Evolutionary conservation across 1,140 invertebrate species (phyloP), one percentile per base, ranked within the genome.

Genomic region (Heliconius melpomene): DNA sequence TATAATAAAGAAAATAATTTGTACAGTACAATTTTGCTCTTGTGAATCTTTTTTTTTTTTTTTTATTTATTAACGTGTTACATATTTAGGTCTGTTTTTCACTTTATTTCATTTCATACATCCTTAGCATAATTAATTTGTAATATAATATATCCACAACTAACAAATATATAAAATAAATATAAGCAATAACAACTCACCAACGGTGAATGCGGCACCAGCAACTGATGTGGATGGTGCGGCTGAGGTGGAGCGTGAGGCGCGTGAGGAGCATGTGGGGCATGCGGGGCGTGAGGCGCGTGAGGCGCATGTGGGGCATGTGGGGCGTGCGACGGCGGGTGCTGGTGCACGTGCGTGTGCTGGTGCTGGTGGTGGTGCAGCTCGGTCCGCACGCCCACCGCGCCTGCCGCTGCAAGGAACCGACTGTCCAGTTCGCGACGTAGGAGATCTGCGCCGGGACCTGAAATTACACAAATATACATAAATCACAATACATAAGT

Each of bases 311-410:
- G 97, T 23, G 94, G 92, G 74, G 93, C 92, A 46, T 93, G 86
- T 76, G 93, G 90, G 29, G 82, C 78, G 84, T 87, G 82, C 1
- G 60, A n/a, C 95, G 84, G 96, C 95, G 87, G 97, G 86, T 97
- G 97, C 91, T 98, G 98, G 95, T 98, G 98, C 82, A 98, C 97
- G 93, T 98, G 98, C 36, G 97, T 98, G 91, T 98, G 97, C 86
- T 98, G 97, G 94, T 98, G 97, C 90, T 98, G 97, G 95, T 98
- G 98, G 94, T 98, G 98, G 93, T 98, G 98, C 96, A 98, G 97
- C 93, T 98, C 97, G 16, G 97, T 97, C 83, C 98, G 96, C 83
- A 97, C 94, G 90, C 85, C 87, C 77, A 91, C 89, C 70, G 90
- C 92, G 66, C 93, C 93, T 76, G 78, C 96, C 93, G 85, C 95